A percentile compares a stretch with the other conserved stretches of the same genome.
Evolutionary conservation across 2,797 vertebrate genomes (phyloP).

Genomic region (Clarias pachynema): DNA sequence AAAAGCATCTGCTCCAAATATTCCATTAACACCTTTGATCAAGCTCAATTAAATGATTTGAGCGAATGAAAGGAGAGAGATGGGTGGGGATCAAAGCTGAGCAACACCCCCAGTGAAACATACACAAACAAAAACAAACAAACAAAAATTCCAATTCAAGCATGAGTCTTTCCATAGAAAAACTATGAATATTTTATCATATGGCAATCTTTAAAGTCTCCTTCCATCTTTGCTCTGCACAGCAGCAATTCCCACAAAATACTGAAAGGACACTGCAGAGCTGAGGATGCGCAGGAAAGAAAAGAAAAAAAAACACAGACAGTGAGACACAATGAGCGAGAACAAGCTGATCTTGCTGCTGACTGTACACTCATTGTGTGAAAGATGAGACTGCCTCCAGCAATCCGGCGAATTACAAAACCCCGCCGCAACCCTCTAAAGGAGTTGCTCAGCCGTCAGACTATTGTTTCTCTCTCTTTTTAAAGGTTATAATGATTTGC

Average conservation of each 20-base stretch:
- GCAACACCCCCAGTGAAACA: neutral
- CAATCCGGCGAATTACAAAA: constrained; percentile 48
- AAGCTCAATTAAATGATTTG: neutral
- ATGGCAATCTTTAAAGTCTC: constrained; percentile 60
- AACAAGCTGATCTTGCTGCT: constrained; percentile 32
- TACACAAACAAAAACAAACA: neutral
- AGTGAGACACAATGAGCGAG: constrained; percentile 24
- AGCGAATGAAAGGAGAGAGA: neutral
- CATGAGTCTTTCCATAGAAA: constrained; percentile 48
- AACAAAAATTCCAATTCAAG: neutral
- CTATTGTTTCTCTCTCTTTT: neutral
- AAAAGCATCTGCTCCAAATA: neutral
- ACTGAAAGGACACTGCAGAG: constrained; percentile 39
- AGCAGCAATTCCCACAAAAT: constrained; percentile 45
- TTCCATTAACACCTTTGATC: neutral
- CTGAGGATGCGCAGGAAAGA: constrained; percentile 34
- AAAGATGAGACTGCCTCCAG: constrained; percentile 54
- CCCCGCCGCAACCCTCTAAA: constrained; percentile 13
- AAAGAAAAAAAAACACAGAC: constrained; percentile 11
- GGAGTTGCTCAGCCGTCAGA: neutral
- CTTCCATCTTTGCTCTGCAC: constrained; percentile 37
- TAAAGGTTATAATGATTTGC: constrained; percentile 67
- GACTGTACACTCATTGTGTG: constrained; percentile 45
- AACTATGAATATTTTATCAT: constrained; percentile 70
- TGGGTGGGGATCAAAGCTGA: neutral